Conservation (phyloP, 2,888 invertebrate species). For the Elegia similella region DNA sequence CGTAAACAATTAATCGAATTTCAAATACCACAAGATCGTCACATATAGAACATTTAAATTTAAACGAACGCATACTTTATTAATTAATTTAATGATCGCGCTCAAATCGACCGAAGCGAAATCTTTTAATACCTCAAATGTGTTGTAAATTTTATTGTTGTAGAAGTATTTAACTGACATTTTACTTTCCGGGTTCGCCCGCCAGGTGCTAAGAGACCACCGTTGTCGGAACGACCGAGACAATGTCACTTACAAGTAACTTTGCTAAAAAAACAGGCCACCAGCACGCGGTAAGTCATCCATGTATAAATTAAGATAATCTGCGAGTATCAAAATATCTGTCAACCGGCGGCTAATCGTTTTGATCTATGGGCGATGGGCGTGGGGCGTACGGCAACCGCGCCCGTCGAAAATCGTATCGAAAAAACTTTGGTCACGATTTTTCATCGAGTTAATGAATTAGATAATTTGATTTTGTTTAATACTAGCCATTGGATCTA, state of each 20-base stretch:
- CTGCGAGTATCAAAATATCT: conserved; percentile 73
- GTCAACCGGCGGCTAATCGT: conserved; percentile 63
- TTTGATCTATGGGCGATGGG: conserved; percentile 57
- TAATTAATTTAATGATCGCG: conserved; percentile 39
- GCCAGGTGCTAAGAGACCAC: conserved; percentile 62
- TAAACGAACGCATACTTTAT: conserved; percentile 44
- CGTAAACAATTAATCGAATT: conserved; percentile 63
- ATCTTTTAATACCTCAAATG: conserved; percentile 18
- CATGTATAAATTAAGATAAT: conserved; percentile 73
- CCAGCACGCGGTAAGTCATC: conserved; percentile 67
- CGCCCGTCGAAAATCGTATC: conserved; percentile 29
- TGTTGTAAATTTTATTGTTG: conserved; percentile 30
- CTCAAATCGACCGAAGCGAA: conserved; percentile 29
- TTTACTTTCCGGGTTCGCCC: conserved; percentile 63
- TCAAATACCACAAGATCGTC: conserved; percentile 55
- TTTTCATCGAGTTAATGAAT: conserved; percentile 39
- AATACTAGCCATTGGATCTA: conserved; percentile 34
- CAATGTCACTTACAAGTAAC: conserved; percentile 76
- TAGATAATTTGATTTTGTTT: conserved; percentile 38
- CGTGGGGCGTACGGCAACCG: conserved; percentile 20
- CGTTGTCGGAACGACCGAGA: conserved; percentile 51
- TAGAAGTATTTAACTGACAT: conserved; percentile 59
- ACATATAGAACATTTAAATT: conserved; percentile 39
- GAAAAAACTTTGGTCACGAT: conserved; percentile 42
- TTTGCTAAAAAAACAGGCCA: conserved; percentile 69